A percentile compares a stretch with the other conserved stretches of the same genome.
Conservation (phyloP, 1,140 invertebrate species). For the Drosophila parabipectinata region DNA sequence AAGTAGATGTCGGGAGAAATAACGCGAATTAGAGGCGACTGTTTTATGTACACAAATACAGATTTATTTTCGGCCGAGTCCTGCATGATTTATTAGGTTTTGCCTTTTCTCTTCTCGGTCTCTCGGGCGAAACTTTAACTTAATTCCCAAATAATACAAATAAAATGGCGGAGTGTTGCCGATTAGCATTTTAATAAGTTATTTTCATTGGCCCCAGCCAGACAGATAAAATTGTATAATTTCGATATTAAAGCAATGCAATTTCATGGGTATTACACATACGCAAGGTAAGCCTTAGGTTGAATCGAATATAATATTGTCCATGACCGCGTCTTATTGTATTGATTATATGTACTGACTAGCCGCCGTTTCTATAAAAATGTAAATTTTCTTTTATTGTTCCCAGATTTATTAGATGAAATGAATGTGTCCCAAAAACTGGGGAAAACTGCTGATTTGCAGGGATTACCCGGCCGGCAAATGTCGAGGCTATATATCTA, state of each 20-base stretch:
- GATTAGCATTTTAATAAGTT: conserved; percentile 64
- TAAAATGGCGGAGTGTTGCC: conserved; percentile 37
- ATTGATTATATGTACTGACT: conserved; percentile 59
- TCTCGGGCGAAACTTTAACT: conserved; percentile 23
- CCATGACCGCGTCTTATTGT: background rate
- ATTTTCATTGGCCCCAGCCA: conserved; percentile 30
- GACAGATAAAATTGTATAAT: conserved; percentile 32
- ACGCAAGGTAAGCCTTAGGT: conserved; percentile 41
- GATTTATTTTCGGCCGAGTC: conserved; percentile 17
- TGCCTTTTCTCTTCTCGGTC: background rate
- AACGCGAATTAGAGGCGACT: conserved; percentile 31
- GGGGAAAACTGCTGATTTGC: conserved; percentile 70
- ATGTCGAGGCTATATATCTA: conserved; percentile 47
- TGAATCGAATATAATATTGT: conserved; percentile 41
- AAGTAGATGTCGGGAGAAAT: conserved; percentile 13
- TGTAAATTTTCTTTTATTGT: conserved; percentile 75
- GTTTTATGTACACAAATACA: conserved; percentile 4
- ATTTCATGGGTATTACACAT: conserved; percentile 42
- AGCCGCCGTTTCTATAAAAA: conserved; percentile 54
- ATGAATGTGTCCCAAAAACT: conserved; percentile 34
- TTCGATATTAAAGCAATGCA: conserved; percentile 41
- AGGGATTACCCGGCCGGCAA: conserved; percentile 47
- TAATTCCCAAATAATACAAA: conserved; percentile 2
- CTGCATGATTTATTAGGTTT: conserved; percentile 31
- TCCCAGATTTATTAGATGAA: conserved; percentile 68